Base-by-base conservation (phyloP, 1,140 invertebrate species). In the Bradysia coprophila region DNA sequence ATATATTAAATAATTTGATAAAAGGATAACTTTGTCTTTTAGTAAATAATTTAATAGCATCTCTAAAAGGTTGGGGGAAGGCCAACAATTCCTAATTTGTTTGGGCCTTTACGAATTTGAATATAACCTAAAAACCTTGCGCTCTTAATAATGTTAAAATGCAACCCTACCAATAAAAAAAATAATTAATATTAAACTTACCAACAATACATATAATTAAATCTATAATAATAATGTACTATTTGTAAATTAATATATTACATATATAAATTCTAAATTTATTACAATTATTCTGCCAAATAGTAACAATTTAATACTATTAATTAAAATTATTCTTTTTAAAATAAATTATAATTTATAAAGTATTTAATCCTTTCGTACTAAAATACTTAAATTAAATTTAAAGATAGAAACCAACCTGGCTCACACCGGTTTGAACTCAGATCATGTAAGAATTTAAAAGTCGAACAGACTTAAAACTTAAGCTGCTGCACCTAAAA, bases 391-490 rank as follows among this genome's bases (percentile, higher is more conserved):
- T 48, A 50, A 57, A 44, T 50, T 48, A 46, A 51, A n/a, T n/a
- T 54, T 64, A 69, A 65, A 72, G 69, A 75, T 76, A 78, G 68
- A 78, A 78, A 73, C 75, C 71, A 68, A 78, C 71, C 75, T 78
- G 73, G 72, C 69, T 77, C 55, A 75, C 72, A 59, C 71, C 73
- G 71, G 68, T 76, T 62, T 76, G 65, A 76, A 78, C 75, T 78
- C 74, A 79, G 69, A 77, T 78, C 73, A 78, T 76, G 76, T 78
- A 77, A 74, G 63, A 69, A 65, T 73, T 76, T 69, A 75, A 78
- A 67, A 66, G 72, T 76, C 73, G 75, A 80, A 79, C 75, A 80
- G 73, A 78, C 72, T 65, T 65, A 71, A 68, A 61, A 53, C 55
- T 62, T 65, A 59, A 72, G 62, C 60, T 64, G 59, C 65, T 75